Conservation (phyloP, 2,113 vertebrate species). For the Bubo scandiacus region DNA sequence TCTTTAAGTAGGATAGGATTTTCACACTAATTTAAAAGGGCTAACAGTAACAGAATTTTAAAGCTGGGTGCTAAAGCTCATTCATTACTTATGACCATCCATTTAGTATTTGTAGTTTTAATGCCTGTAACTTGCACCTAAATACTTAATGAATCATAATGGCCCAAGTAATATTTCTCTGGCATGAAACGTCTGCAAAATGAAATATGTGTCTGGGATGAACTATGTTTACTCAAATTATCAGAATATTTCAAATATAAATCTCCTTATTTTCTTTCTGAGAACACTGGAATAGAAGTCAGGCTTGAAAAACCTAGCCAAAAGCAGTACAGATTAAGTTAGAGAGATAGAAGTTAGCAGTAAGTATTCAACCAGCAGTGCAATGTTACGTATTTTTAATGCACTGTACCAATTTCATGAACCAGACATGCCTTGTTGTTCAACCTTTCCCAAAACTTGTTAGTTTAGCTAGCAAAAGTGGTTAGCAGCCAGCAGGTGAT, state of each 20-base stretch:
- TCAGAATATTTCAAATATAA: neutral
- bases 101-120: neutral
- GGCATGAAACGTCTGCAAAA: neutral
- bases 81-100: neutral
- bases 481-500: neutral
- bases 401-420: neutral
- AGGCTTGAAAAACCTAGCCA: neutral
- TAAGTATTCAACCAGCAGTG: neutral
- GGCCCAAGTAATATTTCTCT: neutral
- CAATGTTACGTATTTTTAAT: neutral
- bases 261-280: neutral
- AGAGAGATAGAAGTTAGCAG: neutral
- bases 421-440: neutral
- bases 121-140: neutral
- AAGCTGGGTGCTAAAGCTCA: neutral
- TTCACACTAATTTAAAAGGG: neutral
- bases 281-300: neutral
- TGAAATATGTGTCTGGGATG: neutral
- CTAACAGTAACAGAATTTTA: neutral
- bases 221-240: neutral
- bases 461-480: neutral
- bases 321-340: neutral
- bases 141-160: neutral
- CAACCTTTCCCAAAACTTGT: neutral
- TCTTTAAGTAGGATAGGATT: neutral